Percentiles rank a stretch among this genome's conserved stretches.
Evolutionary conservation across 37 sponge, comb jelly and placozoan species (phyloP).

Genomic region (Hormiphora californensis): DNA sequence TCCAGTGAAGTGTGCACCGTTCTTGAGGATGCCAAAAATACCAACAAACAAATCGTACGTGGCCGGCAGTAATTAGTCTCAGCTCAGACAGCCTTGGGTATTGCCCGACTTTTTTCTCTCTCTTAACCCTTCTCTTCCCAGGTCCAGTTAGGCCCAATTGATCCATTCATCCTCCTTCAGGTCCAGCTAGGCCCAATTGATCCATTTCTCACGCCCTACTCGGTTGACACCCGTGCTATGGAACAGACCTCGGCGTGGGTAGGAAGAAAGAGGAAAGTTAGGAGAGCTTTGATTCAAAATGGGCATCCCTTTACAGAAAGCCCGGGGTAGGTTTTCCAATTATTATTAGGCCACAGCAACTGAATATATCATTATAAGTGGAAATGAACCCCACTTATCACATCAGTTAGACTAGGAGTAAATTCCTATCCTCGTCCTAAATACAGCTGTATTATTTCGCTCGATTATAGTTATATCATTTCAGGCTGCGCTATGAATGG

Average conservation of each 20-base stretch:
- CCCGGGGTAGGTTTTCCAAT: too few species aligned
- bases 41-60: neutral
- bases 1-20: neutral
- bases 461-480: too few species aligned
- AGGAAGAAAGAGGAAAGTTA: neutral
- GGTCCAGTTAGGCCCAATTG: neutral
- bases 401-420: too few species aligned
- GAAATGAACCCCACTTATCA: neutral
- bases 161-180: neutral
- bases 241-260: neutral
- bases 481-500: slow-evolving; percentile 16
- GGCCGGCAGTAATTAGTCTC: too few species aligned
- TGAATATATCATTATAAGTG: neutral
- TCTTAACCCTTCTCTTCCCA: neutral
- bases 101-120: neutral
- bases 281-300: neutral
- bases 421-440: neutral
- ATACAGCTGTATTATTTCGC: too few species aligned
- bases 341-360: neutral
- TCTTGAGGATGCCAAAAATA: neutral
- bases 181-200: neutral
- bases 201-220: neutral
- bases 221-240: neutral
- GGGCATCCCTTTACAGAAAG: neutral
- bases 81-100: neutral